Evolutionary conservation across 2,797 vertebrate genomes (phyloP).

Genomic region (Crenichthys baileyi): DNA sequence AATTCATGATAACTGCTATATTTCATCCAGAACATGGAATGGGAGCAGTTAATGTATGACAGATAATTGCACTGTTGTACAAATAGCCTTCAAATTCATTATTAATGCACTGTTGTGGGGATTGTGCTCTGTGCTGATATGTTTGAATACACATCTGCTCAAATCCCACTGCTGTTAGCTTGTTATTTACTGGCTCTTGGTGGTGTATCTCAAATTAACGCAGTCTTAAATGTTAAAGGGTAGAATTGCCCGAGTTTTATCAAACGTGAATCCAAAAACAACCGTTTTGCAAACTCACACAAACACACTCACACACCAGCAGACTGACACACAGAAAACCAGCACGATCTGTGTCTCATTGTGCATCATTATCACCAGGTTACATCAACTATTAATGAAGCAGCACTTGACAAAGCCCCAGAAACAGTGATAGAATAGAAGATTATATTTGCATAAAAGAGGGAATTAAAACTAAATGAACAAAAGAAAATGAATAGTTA

Average conservation of each 20-base stretch:
- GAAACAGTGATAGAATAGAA: constrained; percentile 34
- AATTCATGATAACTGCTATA: constrained; percentile 15
- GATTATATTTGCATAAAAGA: constrained; percentile 56
- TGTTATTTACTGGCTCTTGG: constrained; percentile 49
- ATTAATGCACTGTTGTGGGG: constrained; percentile 28
- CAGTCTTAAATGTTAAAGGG: constrained; percentile 31
- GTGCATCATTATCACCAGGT: constrained; percentile 54
- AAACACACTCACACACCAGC: background rate
- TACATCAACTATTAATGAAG: constrained; percentile 64
- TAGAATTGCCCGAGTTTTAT: constrained; percentile 9
- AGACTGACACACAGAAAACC: background rate
- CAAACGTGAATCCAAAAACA: constrained; percentile 33
- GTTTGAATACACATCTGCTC: constrained; percentile 4
- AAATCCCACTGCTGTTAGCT: constrained; percentile 19
- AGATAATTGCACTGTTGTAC: constrained; percentile 33
- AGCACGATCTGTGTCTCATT: constrained; percentile 13
- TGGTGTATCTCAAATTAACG: constrained; percentile 34
- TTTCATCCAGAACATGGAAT: constrained; percentile 41
- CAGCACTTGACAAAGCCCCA: constrained; percentile 55
- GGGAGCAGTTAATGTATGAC: constrained; percentile 37
- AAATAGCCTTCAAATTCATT: constrained; percentile 26
- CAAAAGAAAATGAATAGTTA: constrained; percentile 23
- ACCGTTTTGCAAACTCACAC: constrained; percentile 10
- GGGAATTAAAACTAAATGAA: constrained; percentile 42
- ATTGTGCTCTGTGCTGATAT: background rate